These are phyloP conservation scores for Sciaenops ocellatus DNA, from an alignment of 2,797 vertebrate species.

Conservation along the genomic window DNA sequence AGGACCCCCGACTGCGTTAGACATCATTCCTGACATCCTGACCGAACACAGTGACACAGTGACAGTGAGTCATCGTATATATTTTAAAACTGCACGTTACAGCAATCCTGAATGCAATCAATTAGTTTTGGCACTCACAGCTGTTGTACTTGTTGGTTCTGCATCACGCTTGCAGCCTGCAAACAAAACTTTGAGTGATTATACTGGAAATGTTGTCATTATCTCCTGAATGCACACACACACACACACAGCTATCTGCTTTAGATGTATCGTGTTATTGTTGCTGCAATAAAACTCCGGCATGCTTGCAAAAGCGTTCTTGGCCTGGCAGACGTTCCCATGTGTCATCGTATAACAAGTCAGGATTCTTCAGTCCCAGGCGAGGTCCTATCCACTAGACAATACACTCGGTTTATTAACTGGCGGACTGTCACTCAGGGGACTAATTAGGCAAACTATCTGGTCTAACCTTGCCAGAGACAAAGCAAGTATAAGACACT, in stretches of 20 bases:
- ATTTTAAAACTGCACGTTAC: not conserved
- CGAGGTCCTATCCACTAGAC: constrained; percentile 22
- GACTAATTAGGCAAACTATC: constrained; percentile 43
- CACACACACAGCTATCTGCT: constrained; percentile 15
- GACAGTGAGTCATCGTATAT: constrained; percentile 5
- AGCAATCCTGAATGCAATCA: not conserved
- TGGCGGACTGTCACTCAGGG: constrained; percentile 33
- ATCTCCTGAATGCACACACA: not conserved
- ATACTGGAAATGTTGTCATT: not conserved
- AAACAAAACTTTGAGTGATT: constrained; percentile 57
- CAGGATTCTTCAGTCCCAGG: not conserved
- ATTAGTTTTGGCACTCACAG: constrained; percentile 87
- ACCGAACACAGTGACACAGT: constrained; percentile 32
- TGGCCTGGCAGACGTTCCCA: constrained; percentile 27
- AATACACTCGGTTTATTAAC: constrained; percentile 47
- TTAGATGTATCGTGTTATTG: constrained; percentile 29
- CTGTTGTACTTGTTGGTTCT: constrained; percentile 98
- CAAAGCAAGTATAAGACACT: constrained; percentile 25
- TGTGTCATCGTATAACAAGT: constrained; percentile 48
- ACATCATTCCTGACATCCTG: constrained; percentile 99
- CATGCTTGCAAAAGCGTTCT: constrained; percentile 35
- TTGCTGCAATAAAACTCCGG: constrained; percentile 37
- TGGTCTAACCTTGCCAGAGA: constrained; percentile 27
- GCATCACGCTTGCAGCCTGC: constrained; percentile 98
- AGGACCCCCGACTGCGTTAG: constrained; percentile 94